These are phyloP conservation scores for cattle (Bos taurus) DNA, from an alignment of 2,113 vertebrate species.

Conservation along the genomic window ARS-UCD2.0 NC_037328.1:3297501-3298000, in stretches of 20 bases:
- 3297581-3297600: background rate
- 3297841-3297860: background rate
- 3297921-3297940: background rate
- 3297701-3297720: background rate
- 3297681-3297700: background rate
- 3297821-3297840: background rate
- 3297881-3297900: background rate
- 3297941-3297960: background rate
- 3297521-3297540: rapidly evolving
- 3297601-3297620: background rate
- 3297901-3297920: background rate
- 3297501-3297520: background rate
- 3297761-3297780: background rate
- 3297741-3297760: background rate
- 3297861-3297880: background rate
- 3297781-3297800: background rate
- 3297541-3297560: background rate
- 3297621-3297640: background rate
- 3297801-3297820: background rate
- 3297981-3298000: background rate
- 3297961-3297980: background rate
- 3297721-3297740: background rate
- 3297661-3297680: background rate
- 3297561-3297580: background rate
- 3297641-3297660: background rate